Percentiles rank a stretch among this genome's conserved stretches.
Conservation (phyloP, 2,797 vertebrate genomes). For the Anguilla anguilla region DNA sequence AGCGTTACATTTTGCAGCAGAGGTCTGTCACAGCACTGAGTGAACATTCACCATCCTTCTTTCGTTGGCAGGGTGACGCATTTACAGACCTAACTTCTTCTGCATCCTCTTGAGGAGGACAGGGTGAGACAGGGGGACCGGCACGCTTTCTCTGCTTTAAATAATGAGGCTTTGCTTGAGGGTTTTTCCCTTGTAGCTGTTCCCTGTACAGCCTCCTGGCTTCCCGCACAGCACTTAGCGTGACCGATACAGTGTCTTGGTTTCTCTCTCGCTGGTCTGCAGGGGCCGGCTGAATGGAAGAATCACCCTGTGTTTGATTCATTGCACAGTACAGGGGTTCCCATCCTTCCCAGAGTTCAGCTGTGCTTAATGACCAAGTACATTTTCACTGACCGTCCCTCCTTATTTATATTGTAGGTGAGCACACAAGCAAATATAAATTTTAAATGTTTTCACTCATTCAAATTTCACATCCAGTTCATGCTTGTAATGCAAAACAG, state of each 20-base stretch:
- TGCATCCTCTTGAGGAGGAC: neutral
- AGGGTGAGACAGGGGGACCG: neutral
- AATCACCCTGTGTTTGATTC: neutral
- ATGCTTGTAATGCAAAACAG: neutral
- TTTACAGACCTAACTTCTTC: neutral
- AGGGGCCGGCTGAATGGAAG: neutral
- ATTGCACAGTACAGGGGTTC: neutral
- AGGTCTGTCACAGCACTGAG: neutral
- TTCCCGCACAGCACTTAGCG: too few species aligned
- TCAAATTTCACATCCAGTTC: neutral
- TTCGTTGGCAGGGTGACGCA: neutral
- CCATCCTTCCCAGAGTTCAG: too few species aligned
- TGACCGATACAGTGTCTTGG: neutral
- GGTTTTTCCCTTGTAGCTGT: too few species aligned
- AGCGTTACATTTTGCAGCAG: constrained; percentile 41
- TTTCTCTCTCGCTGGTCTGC: neutral
- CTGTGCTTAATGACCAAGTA: neutral
- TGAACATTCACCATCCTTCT: neutral
- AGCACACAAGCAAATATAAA: neutral
- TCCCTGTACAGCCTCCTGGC: neutral
- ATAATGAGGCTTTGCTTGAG: neutral
- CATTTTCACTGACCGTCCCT: neutral
- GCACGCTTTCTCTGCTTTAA: neutral
- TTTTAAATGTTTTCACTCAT: neutral
- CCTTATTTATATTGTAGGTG: neutral